Percentiles rank a stretch among this genome's conserved stretches.
These are phyloP conservation scores for Lomographa bimaculata DNA, from an alignment of 2,888 invertebrate genomes.

Conservation along the genomic window DNA sequence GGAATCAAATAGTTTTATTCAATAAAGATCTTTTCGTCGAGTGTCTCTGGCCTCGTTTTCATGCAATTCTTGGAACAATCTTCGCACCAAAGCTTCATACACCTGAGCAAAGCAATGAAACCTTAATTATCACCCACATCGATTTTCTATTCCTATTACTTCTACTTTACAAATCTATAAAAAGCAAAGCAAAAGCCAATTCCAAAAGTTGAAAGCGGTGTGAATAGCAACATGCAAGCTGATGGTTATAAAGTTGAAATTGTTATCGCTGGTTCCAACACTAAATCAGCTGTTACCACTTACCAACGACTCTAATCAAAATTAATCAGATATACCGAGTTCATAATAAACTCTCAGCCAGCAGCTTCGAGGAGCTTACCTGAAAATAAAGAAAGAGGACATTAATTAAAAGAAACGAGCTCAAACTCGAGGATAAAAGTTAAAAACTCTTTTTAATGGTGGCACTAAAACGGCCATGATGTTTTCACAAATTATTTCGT, in stretches of 20 bases:
- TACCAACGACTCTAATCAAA: slow-evolving; percentile 23
- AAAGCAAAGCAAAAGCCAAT: slow-evolving; percentile 5
- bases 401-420: slow-evolving; percentile 40
- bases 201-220: slow-evolving; percentile 3
- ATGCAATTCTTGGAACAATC: not conserved
- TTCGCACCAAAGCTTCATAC: not conserved
- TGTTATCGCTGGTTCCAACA: not conserved
- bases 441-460: slow-evolving; percentile 38
- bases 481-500: slow-evolving; percentile 27
- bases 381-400: slow-evolving; percentile 36
- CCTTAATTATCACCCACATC: too few relatives aligned
- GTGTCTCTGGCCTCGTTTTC: too few relatives aligned
- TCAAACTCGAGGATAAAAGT: slow-evolving; percentile 35
- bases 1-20: too few relatives aligned
- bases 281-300: slow-evolving; percentile 7
- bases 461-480: slow-evolving; percentile 21
- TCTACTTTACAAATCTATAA: too few relatives aligned
- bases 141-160: too few relatives aligned
- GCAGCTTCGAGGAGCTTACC: slow-evolving; percentile 33
- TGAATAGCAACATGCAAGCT: slow-evolving; percentile 7
- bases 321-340: slow-evolving; percentile 30
- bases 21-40: too few relatives aligned
- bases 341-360: slow-evolving; percentile 24
- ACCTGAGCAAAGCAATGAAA: slow-evolving; percentile 12
- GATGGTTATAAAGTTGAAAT: not conserved